Conservation (phyloP, 2,797 vertebrate genomes). For the Mareca strepera region DNA sequence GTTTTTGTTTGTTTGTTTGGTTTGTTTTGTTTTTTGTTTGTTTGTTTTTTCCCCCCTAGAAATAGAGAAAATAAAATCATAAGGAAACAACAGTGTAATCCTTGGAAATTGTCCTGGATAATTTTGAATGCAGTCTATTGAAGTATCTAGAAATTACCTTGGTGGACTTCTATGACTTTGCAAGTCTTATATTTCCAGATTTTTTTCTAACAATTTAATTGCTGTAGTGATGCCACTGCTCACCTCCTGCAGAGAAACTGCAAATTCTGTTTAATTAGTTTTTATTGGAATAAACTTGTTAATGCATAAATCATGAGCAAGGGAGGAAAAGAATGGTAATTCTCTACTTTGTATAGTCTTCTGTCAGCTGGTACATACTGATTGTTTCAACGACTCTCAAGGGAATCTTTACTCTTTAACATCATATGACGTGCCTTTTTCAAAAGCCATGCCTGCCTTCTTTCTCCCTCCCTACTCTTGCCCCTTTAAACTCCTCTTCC, state of each 20-base stretch:
- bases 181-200: background rate
- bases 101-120: background rate
- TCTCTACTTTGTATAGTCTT: background rate
- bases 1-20: no score
- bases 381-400: background rate
- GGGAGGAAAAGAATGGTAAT: background rate
- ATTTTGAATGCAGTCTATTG: background rate
- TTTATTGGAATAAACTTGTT: conserved; percentile 13
- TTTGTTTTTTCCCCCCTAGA: background rate
- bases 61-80: background rate
- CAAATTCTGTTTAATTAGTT: background rate
- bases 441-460: background rate
- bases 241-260: background rate
- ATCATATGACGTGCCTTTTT: background rate
- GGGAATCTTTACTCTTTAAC: conserved; percentile 1
- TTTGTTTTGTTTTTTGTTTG: no score
- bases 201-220: background rate
- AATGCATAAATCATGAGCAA: conserved; percentile 3
- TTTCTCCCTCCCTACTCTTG: background rate
- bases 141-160: background rate
- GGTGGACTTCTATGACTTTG: background rate
- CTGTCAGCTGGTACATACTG: background rate
- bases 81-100: background rate
- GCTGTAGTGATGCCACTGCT: background rate
- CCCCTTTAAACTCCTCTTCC: background rate